A percentile compares a stretch with the other conserved stretches of the same genome.
Evolutionary conservation across 53 echinoderm and acorn worm genomes (phyloP).

Genomic region (Zoroaster sp.): DNA sequence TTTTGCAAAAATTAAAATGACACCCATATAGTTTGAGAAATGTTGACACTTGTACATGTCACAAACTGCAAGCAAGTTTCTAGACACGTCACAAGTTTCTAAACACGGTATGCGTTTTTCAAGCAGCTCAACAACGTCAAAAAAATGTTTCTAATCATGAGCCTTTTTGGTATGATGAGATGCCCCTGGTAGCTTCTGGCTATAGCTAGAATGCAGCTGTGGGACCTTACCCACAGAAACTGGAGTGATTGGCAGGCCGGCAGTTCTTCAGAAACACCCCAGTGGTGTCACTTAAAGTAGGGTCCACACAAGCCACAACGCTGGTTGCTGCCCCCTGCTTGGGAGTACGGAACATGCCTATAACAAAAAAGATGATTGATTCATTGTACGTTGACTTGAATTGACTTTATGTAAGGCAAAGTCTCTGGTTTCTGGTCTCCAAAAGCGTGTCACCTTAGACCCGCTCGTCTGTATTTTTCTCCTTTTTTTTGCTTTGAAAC

Average conservation of each 20-base stretch:
- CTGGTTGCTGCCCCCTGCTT: conserved; percentile 62
- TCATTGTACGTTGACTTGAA: not conserved
- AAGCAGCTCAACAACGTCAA: too few species aligned
- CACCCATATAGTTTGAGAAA: too few species aligned
- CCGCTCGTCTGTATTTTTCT: not conserved
- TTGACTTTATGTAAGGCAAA: not conserved
- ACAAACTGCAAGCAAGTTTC: too few species aligned
- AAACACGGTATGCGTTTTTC: too few species aligned
- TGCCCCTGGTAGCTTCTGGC: too few species aligned
- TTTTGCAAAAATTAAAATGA: too few species aligned
- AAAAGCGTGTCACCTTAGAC: not conserved
- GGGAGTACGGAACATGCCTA: conserved; percentile 47
- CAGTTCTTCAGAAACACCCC: conserved; percentile 68
- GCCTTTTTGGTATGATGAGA: too few species aligned
- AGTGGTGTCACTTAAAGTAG: conserved; percentile 57
- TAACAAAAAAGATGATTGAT: not conserved
- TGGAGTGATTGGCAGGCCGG: conserved; percentile 50
- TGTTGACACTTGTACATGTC: too few species aligned
- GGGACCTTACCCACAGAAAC: conserved; percentile 49
- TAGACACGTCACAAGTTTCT: too few species aligned
- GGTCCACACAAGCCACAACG: conserved; percentile 59
- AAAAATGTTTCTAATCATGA: too few species aligned
- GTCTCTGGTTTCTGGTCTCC: not conserved
- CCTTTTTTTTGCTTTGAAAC: too few species aligned
- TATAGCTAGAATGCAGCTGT: too few species aligned